These are phyloP conservation scores for Enteromius anoplus DNA, from an alignment of 2,797 vertebrate species.

Conservation along the genomic window DNA sequence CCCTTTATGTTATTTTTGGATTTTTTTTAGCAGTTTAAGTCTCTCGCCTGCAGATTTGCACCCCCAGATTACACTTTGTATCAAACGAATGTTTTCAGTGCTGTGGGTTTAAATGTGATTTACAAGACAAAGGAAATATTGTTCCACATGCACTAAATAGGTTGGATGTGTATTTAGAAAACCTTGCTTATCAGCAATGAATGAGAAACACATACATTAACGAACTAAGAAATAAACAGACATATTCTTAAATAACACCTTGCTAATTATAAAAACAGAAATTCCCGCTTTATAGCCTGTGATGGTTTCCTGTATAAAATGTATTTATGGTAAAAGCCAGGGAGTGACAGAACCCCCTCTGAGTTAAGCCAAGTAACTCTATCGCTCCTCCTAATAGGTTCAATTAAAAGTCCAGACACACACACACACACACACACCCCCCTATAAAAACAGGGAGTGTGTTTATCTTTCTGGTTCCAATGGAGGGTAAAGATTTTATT, in stretches of 20 bases:
- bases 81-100: conserved; percentile 8
- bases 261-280: conserved; percentile 4
- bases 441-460: conserved; percentile 66
- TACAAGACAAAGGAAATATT: conserved; percentile 32
- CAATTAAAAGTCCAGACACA: conserved; percentile 70
- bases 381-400: conserved; percentile 64
- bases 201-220: conserved; percentile 10
- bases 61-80: conserved; percentile 6
- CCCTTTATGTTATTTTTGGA: conserved; percentile 24
- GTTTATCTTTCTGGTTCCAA: conserved; percentile 67
- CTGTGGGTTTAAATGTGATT: conserved; percentile 26
- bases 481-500: conserved; percentile 54
- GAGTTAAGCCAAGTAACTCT: conserved; percentile 50
- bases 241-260: background rate
- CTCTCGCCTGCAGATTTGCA: conserved; percentile 25
- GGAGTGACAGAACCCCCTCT: conserved; percentile 45
- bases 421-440: conserved; percentile 32
- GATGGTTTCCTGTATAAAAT: conserved; percentile 19
- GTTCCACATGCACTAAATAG: conserved; percentile 7
- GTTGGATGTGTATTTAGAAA: conserved; percentile 2
- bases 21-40: conserved; percentile 6
- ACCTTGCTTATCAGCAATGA: background rate
- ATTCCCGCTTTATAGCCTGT: background rate
- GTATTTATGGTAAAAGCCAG: conserved; percentile 39
- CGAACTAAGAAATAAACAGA: background rate